phyloP scores from a whole-genome alignment of 1,140 invertebrate genomes.

The Thaumetopoea pityocampa region DNA sequence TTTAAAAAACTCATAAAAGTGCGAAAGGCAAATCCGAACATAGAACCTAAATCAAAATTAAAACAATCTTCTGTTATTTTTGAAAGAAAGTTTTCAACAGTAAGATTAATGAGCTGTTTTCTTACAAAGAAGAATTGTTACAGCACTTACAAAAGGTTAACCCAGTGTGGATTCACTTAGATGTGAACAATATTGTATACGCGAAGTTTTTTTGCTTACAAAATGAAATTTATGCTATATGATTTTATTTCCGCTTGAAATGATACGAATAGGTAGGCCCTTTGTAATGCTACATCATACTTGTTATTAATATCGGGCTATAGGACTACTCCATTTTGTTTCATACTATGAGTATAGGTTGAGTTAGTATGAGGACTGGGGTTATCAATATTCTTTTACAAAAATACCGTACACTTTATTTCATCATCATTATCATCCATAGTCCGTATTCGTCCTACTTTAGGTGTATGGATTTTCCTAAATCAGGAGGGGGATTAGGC shows the following conservation, averaged over 20 bases:
- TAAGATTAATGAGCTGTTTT: conserved; percentile 13
- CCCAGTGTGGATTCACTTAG: conserved; percentile 1
- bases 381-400: too few relatives aligned
- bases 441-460: too few relatives aligned
- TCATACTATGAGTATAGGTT: too few relatives aligned
- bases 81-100: conserved; percentile 5
- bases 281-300: conserved; percentile 20
- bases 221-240: conserved; percentile 30
- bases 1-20: too few relatives aligned
- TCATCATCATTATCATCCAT: too few relatives aligned
- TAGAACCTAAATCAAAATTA: conserved; percentile 7
- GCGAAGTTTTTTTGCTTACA: conserved; percentile 20
- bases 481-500: too few relatives aligned
- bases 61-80: conserved; percentile 6
- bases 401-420: too few relatives aligned
- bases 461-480: too few relatives aligned
- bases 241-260: conserved; percentile 30
- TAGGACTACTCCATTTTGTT: conserved; percentile 14
- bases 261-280: conserved; percentile 12
- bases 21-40: too few relatives aligned
- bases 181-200: too few relatives aligned
- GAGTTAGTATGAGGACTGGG: too few relatives aligned
- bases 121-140: conserved; percentile 5
- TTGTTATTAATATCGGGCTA: conserved; percentile 19
- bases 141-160: conserved; percentile 4